phyloP scores from a whole-genome alignment of 2,113 vertebrate species.

The Antechinus flavipes region DNA sequence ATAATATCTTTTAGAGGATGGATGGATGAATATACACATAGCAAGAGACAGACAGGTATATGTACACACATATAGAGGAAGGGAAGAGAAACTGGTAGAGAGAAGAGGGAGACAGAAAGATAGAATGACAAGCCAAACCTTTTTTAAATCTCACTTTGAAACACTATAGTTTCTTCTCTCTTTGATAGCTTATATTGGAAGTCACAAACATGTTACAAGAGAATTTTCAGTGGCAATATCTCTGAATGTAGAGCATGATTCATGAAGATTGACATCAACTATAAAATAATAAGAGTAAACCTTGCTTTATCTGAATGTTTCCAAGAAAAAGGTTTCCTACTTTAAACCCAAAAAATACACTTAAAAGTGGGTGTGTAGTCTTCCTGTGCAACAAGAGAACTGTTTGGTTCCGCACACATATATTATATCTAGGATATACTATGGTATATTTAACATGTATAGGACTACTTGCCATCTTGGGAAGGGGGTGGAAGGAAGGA shows the following conservation, averaged over 20 bases:
- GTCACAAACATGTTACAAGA: neutral
- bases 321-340: neutral
- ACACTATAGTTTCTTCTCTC: neutral
- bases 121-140: too few relatives aligned
- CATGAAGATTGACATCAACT: neutral
- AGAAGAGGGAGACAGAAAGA: neutral
- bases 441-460: too few relatives aligned
- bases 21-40: too few relatives aligned
- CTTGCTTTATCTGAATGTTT: neutral
- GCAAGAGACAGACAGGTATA: too few relatives aligned
- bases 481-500: too few relatives aligned
- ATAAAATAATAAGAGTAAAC: neutral
- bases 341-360: neutral
- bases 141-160: neutral
- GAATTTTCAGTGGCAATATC: neutral
- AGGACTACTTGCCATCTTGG: too few relatives aligned
- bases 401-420: too few relatives aligned
- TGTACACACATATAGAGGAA: too few relatives aligned
- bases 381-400: too few relatives aligned
- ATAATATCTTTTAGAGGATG: neutral
- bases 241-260: neutral
- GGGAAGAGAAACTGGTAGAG: neutral
- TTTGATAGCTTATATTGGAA: neutral
- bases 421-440: too few relatives aligned
- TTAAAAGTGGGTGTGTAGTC: neutral